Percentiles rank a stretch among this genome's conserved stretches.
Conservation (phyloP, 2,888 invertebrate species). For the Polymixis lichenea region DNA sequence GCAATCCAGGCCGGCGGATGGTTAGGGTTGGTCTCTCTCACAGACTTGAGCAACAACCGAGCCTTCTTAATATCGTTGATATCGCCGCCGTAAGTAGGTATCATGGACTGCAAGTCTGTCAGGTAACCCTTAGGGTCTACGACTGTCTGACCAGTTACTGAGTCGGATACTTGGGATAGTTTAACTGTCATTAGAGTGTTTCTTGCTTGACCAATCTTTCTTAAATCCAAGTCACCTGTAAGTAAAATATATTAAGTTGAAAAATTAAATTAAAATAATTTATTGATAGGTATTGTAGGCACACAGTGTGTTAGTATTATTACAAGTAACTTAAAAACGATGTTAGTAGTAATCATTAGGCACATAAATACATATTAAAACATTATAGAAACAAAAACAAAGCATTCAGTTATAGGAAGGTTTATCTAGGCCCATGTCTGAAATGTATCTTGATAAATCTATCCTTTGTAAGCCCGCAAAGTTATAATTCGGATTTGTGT, state of each 20-base stretch:
- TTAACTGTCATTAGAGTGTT: slow-evolving; percentile 99
- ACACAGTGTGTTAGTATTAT: too few relatives aligned
- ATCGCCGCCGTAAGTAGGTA: slow-evolving; percentile 99
- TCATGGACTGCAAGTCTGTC: slow-evolving; percentile 99
- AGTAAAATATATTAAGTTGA: background rate
- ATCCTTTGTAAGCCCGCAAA: too few relatives aligned
- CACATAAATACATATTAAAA: too few relatives aligned
- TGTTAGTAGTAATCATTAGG: too few relatives aligned
- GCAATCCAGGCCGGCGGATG: slow-evolving; percentile 99
- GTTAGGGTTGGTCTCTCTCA: slow-evolving; percentile 99
- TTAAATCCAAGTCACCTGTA: slow-evolving; percentile 96
- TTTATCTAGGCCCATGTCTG: too few relatives aligned
- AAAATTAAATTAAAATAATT: too few relatives aligned
- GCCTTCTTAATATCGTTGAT: slow-evolving; percentile 99
- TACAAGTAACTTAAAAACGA: too few relatives aligned
- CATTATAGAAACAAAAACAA: too few relatives aligned
- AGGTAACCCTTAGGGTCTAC: slow-evolving; percentile 99
- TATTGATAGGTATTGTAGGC: too few relatives aligned
- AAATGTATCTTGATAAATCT: too few relatives aligned
- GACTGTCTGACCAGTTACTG: slow-evolving; percentile 99
- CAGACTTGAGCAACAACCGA: slow-evolving; percentile 97
- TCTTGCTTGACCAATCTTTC: slow-evolving; percentile 99
- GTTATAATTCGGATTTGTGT: too few relatives aligned
- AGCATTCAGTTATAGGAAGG: too few relatives aligned
- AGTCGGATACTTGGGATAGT: slow-evolving; percentile 99